Conservation (phyloP, 64 coral and sea anemone genomes). For the Trachythela sp. region DNA sequence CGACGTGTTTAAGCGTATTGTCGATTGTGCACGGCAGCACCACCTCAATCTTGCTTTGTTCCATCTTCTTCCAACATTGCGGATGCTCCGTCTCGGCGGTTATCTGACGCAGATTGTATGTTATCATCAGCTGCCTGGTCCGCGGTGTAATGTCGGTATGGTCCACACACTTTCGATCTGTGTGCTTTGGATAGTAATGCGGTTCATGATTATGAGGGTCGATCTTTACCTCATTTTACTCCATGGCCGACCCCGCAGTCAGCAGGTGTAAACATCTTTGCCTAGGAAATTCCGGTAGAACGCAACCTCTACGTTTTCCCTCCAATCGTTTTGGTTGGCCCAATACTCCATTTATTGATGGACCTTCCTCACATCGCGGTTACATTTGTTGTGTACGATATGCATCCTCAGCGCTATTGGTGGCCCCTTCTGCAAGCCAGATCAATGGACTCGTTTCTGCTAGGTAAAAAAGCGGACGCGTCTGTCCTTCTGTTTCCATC, state of each 20-base stretch:
- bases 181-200: slow-evolving; percentile 8
- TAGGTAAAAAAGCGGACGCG: neutral
- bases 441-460: neutral
- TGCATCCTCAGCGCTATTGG: no score
- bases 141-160: neutral
- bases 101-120: neutral
- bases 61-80: no score
- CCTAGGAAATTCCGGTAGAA: neutral
- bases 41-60: no score
- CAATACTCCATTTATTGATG: neutral
- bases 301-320: neutral
- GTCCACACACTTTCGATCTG: neutral
- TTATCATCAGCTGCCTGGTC: neutral
- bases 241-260: neutral
- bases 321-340: neutral
- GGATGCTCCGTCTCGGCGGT: neutral
- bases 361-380: no score
- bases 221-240: neutral
- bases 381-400: no score
- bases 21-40: no score
- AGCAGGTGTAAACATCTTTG: neutral
- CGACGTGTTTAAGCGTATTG: no score
- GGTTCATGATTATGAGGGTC: neutral
- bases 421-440: neutral
- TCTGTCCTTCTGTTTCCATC: neutral